A percentile compares a stretch with the other conserved stretches of the same genome.
Conservation (phyloP, 2,888 invertebrate species). For the Busseola fusca region DNA sequence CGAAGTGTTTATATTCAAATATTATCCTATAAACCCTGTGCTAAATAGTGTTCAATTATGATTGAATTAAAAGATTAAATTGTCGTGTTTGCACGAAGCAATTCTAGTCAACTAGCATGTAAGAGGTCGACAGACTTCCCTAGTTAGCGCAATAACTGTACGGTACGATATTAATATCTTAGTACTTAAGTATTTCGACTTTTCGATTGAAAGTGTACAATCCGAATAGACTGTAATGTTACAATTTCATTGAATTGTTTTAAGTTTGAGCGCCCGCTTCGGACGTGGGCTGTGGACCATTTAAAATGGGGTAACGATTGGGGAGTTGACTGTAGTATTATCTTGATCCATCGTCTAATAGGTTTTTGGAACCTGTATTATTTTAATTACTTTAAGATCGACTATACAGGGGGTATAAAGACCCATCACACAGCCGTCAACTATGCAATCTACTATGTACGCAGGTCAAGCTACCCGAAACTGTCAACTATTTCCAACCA, state of each 20-base stretch:
- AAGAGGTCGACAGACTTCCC: constrained; percentile 67
- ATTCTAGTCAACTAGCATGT: constrained; percentile 77
- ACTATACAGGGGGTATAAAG: no score
- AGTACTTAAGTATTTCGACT: constrained; percentile 81
- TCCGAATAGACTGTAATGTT: constrained; percentile 87
- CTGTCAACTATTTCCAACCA: no score
- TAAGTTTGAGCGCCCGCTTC: constrained; percentile 64
- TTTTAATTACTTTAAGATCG: not conserved
- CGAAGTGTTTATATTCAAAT: constrained; percentile 33
- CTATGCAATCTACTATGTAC: no score
- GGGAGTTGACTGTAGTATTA: no score
- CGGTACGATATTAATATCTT: constrained; percentile 64
- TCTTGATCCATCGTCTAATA: not conserved
- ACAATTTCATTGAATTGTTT: constrained; percentile 74
- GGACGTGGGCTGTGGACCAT: constrained; percentile 10
- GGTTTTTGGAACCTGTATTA: not conserved
- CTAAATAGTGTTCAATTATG: constrained; percentile 72
- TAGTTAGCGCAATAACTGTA: constrained; percentile 82
- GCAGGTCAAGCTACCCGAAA: no score
- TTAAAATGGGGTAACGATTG: no score
- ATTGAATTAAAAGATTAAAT: constrained; percentile 61
- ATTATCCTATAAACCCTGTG: constrained; percentile 59
- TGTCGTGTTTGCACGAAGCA: constrained; percentile 76
- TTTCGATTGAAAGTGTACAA: constrained; percentile 86
- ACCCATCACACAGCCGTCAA: no score